These are phyloP conservation scores for Epizoanthus scotinus DNA, from an alignment of 92 coral and sea anemone species.

Conservation along the genomic window DNA sequence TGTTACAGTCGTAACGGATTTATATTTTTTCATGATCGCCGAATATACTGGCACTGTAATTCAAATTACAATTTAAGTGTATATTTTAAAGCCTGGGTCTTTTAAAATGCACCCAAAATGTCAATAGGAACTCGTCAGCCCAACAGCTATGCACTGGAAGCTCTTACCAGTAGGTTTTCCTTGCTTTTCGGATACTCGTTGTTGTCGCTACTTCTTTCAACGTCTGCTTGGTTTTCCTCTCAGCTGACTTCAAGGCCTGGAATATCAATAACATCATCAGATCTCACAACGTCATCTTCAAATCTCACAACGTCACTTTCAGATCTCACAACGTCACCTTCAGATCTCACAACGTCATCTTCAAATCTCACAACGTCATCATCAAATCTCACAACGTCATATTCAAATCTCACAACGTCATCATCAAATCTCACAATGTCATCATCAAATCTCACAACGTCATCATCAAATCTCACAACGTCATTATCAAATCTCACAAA, in stretches of 20 bases:
- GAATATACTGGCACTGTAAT: no score
- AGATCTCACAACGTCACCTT: not conserved
- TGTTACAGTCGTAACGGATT: no score
- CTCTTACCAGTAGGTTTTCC: slow-evolving; percentile 90
- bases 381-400: not conserved
- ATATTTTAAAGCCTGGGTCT: no score
- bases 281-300: not conserved
- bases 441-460: not conserved
- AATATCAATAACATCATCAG: not conserved
- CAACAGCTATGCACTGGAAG: no score
- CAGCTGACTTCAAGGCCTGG: slow-evolving; percentile 95
- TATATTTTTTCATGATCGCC: no score
- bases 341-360: not conserved
- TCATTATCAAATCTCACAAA: not conserved
- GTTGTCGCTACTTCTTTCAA: slow-evolving; percentile 95
- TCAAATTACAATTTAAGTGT: not conserved
- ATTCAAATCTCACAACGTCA: no score
- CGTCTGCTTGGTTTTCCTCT: slow-evolving; percentile 89
- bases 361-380: not conserved
- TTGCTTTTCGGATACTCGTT: slow-evolving; percentile 91
- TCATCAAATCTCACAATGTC: no score
- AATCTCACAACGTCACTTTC: no score
- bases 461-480: no score
- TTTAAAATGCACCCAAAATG: no score
- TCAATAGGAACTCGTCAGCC: no score